Evolutionary conservation across 2,113 vertebrate genomes (phyloP), one percentile per base, ranked within the genome.

Genomic region (Forbesichthys papilliferus): DNA sequence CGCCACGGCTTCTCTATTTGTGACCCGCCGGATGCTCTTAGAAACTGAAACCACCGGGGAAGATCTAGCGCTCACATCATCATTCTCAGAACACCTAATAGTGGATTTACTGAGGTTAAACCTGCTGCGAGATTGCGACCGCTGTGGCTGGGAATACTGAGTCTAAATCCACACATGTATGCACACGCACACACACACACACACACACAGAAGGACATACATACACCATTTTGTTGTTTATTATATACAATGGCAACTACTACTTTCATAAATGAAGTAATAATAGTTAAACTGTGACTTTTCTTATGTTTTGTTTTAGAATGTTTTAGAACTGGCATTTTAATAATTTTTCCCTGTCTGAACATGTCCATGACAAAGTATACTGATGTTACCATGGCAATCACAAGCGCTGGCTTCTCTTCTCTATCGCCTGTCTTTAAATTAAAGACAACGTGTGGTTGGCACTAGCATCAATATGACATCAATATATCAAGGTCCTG

Each of bases 91-190:
- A 86, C 84, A 88, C 84, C 87, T 90, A 87, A 90, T 88, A 89
- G 84, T 88, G 87, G 87, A 89, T 91, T 90, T 90, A 80, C 86
- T 82, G 84, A 88, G 88, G 91, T 91, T 86, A 91, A 90, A 90
- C 80, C 88, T 75, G 80, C 84, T 58, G 77, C 63, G 79, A 88
- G 88, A 88, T 86, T 89, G 81, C 79, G 83, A 78, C 82, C 83
- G 82, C 74, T 68, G 69, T 86, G 84, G 88, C 86, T 84, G 66
- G 80, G 73, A 86, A 86, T 84, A 82, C 82, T 71, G 82, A 84
- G 86, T 88, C 82, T 10, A 53, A 48, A 13, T 56, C 3, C 55
- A 56, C n/a, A 56, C 55, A 55, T 10, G 10, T 20, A 58, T 36
- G 10, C 34, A 60, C 58, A 10, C 57, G 68, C 48, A 36, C 11